Base-by-base conservation (phyloP, 2,797 vertebrate species). In the Mormyrus hasselquistii region DNA sequence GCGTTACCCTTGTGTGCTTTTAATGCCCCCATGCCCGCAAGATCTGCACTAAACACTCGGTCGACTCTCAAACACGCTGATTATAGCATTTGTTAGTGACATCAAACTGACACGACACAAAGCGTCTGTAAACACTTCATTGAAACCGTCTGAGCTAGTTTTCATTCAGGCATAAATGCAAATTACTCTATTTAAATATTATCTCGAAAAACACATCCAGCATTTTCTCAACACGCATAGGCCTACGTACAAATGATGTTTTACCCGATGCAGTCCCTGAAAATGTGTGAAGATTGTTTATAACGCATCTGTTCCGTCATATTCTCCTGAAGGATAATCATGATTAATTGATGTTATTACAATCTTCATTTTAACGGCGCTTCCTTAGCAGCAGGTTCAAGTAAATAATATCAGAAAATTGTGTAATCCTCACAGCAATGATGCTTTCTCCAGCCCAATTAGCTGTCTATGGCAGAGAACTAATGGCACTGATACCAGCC, bases 291-390 rank as follows among this genome's bases (percentile, higher is more conserved):
- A 25, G 6, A 12, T 16, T 73, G 12, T 73, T 73, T 73, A 73
- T 38, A 5, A 73, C 1, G 8, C 1, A 16, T 73, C 69, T 38
- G 69, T 73, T 47, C 76, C 2, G 41, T 47, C 38, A 82, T 6
- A 3, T 82, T n/a, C 41, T 47, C 19, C 76, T 10, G 19, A 82
- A 47, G 41, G 76, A 82, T 82, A 47, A 82, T n/a, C 38, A 59
- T 83, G 82, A 57, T 87, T 86, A 38, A 86, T 41, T 38, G 6
- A 38, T 86, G 52, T 25, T 86, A 86, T 86, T 87, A 41, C 14
- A 41, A 22, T 25, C 22, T 85, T 34, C 3, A 57, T 87, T 57
- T 87, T 19, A 29, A 19, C 55, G 38, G 16, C 10, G 52, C 86
- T 59, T 41, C 86, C 34, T 87, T 41, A 59, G 34, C 53, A 41